phyloP scores from a whole-genome alignment of 2,797 vertebrate genomes.

The Sebastolobus altivelis region DNA sequence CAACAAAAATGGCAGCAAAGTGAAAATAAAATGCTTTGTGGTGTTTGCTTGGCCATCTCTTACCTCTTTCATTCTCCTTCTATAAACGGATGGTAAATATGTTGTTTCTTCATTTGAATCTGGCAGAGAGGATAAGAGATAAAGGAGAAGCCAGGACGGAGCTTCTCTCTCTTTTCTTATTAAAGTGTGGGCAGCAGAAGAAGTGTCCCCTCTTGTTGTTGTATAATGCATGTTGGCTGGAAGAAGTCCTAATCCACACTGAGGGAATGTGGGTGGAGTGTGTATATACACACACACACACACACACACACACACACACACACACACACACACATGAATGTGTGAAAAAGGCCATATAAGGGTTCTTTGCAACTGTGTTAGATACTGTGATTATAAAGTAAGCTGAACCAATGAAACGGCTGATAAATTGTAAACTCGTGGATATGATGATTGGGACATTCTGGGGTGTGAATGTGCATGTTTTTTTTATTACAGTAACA shows the following conservation, averaged over 20 bases:
- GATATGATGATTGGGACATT: background rate
- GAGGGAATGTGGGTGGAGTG: conserved; percentile 30
- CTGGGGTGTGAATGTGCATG: background rate
- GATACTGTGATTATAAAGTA: background rate
- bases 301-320: background rate
- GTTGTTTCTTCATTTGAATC: conserved; percentile 6
- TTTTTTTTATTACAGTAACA: background rate
- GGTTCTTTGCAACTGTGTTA: background rate
- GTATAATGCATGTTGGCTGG: conserved; percentile 19
- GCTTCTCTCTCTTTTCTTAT: conserved; percentile 4
- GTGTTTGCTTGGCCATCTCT: background rate
- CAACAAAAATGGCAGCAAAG: background rate
- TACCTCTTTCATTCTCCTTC: background rate
- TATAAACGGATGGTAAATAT: conserved; percentile 22
- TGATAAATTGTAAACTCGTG: background rate
- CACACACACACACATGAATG: background rate
- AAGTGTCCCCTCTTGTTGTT: conserved; percentile 45
- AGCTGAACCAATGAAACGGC: background rate
- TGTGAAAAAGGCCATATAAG: background rate
- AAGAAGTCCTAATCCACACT: conserved; percentile 30
- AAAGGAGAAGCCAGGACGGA: conserved; percentile 16
- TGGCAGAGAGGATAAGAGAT: conserved; percentile 11
- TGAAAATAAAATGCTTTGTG: background rate
- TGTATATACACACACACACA: background rate
- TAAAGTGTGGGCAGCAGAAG: conserved; percentile 50